These are phyloP conservation scores for Dolichomitus sp. DNA, from an alignment of 2,888 invertebrate species.

Conservation along the genomic window DNA sequence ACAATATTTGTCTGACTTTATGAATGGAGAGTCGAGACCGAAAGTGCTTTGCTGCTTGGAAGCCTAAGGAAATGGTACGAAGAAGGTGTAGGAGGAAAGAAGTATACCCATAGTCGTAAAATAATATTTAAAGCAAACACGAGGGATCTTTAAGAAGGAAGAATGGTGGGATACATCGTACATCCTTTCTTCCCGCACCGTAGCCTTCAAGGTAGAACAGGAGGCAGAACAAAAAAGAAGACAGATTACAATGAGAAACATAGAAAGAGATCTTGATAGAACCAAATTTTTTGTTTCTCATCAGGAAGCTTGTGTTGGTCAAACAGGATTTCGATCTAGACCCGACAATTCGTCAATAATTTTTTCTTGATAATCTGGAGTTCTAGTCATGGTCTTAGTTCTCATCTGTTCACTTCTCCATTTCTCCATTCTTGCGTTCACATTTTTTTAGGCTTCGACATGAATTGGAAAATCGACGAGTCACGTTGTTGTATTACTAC, in stretches of 20 bases:
- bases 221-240: slow-evolving; percentile 3
- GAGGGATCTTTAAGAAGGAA: slow-evolving; percentile 60
- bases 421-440: not conserved
- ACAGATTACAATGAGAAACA: slow-evolving; percentile 1
- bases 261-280: not conserved
- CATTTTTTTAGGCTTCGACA: not conserved
- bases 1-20: slow-evolving; percentile 78
- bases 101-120: slow-evolving; percentile 70
- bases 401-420: not conserved
- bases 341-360: slow-evolving; percentile 10
- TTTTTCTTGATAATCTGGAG: slow-evolving; percentile 9
- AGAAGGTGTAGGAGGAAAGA: slow-evolving; percentile 41
- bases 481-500: slow-evolving; percentile 9
- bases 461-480: slow-evolving; percentile 16
- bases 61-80: slow-evolving; percentile 44
- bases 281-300: slow-evolving; percentile 15
- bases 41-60: slow-evolving; percentile 31
- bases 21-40: slow-evolving; percentile 71
- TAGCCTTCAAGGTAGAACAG: slow-evolving; percentile 9
- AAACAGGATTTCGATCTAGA: slow-evolving; percentile 45
- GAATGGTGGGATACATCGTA: slow-evolving; percentile 32
- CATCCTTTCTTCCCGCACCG: slow-evolving; percentile 17
- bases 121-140: slow-evolving; percentile 80
- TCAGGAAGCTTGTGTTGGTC: slow-evolving; percentile 32
- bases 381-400: not conserved